These are phyloP conservation scores for Varanus salvator DNA, from an alignment of 2,113 vertebrate genomes.

Conservation along the genomic window DNA sequence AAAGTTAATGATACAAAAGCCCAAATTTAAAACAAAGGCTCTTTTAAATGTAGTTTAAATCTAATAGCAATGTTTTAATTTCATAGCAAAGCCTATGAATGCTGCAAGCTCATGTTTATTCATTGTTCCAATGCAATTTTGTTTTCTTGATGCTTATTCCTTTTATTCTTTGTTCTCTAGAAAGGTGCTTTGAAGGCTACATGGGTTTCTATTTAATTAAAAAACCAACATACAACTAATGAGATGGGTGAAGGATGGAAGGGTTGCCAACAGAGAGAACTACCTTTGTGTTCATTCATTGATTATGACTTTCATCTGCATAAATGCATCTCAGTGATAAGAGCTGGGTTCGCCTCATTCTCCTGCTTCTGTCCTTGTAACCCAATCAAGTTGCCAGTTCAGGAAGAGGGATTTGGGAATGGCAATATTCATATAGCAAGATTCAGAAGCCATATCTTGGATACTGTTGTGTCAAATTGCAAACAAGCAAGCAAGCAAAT, in stretches of 20 bases:
- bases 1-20: too few relatives aligned
- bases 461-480: background rate
- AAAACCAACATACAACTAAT: slow-evolving; percentile 58
- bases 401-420: background rate
- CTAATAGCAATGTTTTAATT: too few relatives aligned
- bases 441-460: background rate
- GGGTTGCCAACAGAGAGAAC: slow-evolving; percentile 34
- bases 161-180: slow-evolving; percentile 46
- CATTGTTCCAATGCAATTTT: slow-evolving; percentile 31
- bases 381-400: background rate
- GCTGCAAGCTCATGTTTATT: slow-evolving; percentile 34
- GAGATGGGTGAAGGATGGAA: slow-evolving; percentile 62
- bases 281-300: slow-evolving; percentile 60
- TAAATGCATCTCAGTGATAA: slow-evolving; percentile 12
- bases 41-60: too few relatives aligned
- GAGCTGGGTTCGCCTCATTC: background rate
- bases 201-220: background rate
- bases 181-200: slow-evolving; percentile 33
- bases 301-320: slow-evolving; percentile 71
- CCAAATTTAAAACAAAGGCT: too few relatives aligned
- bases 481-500: background rate
- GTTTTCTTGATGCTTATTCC: slow-evolving; percentile 14
- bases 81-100: slow-evolving; percentile 5
- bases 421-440: background rate
- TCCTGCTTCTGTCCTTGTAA: background rate